Percentiles rank a stretch among this genome's conserved stretches.
These are phyloP conservation scores for Sylvilagus bachmani DNA, from an alignment of 2,113 vertebrate species.

Conservation along the genomic window DNA sequence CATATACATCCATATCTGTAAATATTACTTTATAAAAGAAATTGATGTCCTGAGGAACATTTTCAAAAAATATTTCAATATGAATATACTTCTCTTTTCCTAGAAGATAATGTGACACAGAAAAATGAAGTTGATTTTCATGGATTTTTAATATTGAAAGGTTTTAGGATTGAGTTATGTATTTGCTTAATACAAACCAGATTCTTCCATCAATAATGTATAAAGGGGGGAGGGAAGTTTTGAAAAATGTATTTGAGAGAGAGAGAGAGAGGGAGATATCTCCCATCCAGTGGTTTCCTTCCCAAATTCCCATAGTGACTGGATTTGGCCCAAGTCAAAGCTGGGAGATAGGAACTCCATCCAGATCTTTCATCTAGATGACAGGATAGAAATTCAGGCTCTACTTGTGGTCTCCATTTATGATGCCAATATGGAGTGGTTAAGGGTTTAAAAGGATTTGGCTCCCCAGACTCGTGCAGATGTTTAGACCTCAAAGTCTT, in stretches of 20 bases:
- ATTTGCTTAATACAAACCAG: slow-evolving; percentile 43
- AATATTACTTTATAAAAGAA: slow-evolving; percentile 61
- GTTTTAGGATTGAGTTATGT: slow-evolving; percentile 23
- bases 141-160: slow-evolving; percentile 28
- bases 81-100: slow-evolving; percentile 48
- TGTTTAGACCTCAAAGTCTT: too few relatives aligned
- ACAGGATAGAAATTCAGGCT: neutral
- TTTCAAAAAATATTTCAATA: slow-evolving; percentile 53
- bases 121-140: slow-evolving; percentile 59
- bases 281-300: too few relatives aligned
- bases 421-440: neutral
- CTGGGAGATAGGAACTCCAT: too few relatives aligned
- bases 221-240: neutral
- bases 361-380: too few relatives aligned
- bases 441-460: too few relatives aligned
- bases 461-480: too few relatives aligned
- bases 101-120: slow-evolving; percentile 41
- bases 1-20: slow-evolving; percentile 41
- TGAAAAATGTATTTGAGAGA: too few relatives aligned
- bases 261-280: too few relatives aligned
- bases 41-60: slow-evolving; percentile 46
- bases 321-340: too few relatives aligned
- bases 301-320: too few relatives aligned
- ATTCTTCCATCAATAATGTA: neutral
- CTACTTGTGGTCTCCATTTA: neutral